Percentiles rank a stretch among this genome's conserved stretches.
Conservation (phyloP, 2,797 vertebrate species). For the Cottoperca gobio region DNA sequence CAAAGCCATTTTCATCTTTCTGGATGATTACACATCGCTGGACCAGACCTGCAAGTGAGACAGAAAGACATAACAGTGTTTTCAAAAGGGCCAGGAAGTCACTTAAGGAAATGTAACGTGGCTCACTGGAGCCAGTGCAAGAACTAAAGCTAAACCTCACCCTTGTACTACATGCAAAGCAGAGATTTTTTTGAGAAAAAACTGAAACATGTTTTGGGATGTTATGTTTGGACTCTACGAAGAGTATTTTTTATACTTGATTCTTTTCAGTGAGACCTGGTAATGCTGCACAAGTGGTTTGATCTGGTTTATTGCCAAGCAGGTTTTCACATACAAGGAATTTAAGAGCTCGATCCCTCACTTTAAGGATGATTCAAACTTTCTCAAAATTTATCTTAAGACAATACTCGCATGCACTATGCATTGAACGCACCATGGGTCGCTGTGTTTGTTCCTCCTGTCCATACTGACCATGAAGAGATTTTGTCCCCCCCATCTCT, state of each 20-base stretch:
- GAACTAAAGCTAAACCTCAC: background rate
- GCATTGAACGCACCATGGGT: background rate
- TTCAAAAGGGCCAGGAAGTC: slow-evolving; percentile 47
- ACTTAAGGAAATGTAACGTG: slow-evolving; percentile 12
- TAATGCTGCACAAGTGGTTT: too few species aligned
- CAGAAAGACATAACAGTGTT: slow-evolving; percentile 52
- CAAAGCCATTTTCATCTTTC: slow-evolving; percentile 98
- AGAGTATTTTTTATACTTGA: too few species aligned
- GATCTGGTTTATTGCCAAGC: too few species aligned
- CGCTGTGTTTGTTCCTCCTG: background rate
- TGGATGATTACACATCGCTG: slow-evolving; percentile 99
- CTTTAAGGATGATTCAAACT: background rate
- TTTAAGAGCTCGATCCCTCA: background rate
- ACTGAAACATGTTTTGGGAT: background rate
- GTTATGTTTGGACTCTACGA: too few species aligned
- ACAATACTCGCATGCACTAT: background rate
- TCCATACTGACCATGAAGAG: background rate
- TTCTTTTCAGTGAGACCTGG: too few species aligned
- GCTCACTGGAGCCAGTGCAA: slow-evolving; percentile 2
- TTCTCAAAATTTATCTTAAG: background rate
- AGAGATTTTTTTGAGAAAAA: background rate
- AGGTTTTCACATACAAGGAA: too few species aligned
- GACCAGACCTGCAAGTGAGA: slow-evolving; percentile 91
- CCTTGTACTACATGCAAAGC: background rate
- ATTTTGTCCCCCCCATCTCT: background rate